These are phyloP conservation scores for Anas georgica DNA, from an alignment of 2,797 vertebrate species.

Conservation along the genomic window DNA sequence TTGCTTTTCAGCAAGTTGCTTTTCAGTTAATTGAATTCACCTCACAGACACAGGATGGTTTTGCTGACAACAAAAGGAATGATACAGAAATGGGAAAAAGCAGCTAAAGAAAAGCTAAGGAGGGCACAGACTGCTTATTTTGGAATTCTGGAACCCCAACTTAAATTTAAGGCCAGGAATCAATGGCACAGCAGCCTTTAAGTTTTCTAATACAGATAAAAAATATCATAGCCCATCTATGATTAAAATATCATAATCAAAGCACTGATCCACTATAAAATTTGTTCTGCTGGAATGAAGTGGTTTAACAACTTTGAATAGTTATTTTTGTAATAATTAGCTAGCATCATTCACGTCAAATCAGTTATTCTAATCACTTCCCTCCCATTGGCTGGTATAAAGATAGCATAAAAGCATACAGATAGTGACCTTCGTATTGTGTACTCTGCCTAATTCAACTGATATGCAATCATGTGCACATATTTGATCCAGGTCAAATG, in stretches of 20 bases:
- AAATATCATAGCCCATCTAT: background rate
- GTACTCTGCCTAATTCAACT: slow-evolving; percentile 32
- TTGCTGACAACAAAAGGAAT: background rate
- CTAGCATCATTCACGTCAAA: background rate
- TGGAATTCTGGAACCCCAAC: background rate
- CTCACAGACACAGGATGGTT: background rate
- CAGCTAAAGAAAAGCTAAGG: background rate
- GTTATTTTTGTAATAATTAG: background rate
- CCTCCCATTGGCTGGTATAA: background rate
- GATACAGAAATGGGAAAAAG: background rate
- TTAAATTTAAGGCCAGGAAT: background rate
- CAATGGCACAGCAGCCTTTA: background rate
- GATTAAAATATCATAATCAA: background rate
- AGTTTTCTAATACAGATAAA: background rate
- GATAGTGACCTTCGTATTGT: background rate
- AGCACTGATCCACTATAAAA: background rate
- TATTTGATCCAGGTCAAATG: background rate
- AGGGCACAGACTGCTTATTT: background rate
- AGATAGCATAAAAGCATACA: background rate
- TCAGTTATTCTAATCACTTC: background rate
- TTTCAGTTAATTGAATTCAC: background rate
- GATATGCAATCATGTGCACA: background rate
- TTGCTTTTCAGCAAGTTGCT: rapidly evolving
- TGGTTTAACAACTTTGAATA: background rate
- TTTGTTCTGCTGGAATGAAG: background rate